Conservation (phyloP, 2,888 invertebrate species). For the Noctuana brunneofusca region DNA sequence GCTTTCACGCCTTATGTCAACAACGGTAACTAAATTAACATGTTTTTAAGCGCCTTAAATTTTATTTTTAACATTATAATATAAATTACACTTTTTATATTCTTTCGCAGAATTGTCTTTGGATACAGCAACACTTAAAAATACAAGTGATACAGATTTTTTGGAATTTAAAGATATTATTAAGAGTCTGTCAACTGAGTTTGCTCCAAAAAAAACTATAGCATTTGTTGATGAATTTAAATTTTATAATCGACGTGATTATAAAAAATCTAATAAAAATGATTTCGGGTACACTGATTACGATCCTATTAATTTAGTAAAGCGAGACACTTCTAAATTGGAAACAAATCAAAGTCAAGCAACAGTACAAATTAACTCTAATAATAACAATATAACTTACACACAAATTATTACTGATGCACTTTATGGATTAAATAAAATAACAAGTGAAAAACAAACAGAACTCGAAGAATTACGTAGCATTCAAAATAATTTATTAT, state of each 20-base stretch:
- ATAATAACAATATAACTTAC: slow-evolving; percentile 8
- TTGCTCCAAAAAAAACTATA: neutral
- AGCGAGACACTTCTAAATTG: slow-evolving; percentile 49
- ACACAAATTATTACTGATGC: slow-evolving; percentile 15
- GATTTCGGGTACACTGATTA: slow-evolving; percentile 34
- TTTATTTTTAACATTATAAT: neutral
- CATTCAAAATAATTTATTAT: slow-evolving; percentile 51
- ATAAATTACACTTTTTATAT: neutral
- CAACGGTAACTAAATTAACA: neutral
- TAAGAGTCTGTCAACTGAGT: neutral
- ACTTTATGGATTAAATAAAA: slow-evolving; percentile 48
- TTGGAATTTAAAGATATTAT: slow-evolving; percentile 26
- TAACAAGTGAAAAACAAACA: slow-evolving; percentile 54
- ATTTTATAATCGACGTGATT: neutral
- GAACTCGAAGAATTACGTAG: slow-evolving; percentile 54
- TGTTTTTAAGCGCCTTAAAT: too few relatives aligned
- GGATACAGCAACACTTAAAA: neutral
- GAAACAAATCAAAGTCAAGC: slow-evolving; percentile 17
- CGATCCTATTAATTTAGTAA: slow-evolving; percentile 49
- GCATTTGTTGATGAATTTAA: neutral
- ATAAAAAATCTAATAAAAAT: neutral
- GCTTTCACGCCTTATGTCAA: neutral
- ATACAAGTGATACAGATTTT: neutral
- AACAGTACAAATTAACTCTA: neutral
- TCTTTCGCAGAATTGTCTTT: slow-evolving; percentile 8